Evolutionary conservation across 2,797 vertebrate species (phyloP).

Genomic region (Gallinago solitaria): DNA sequence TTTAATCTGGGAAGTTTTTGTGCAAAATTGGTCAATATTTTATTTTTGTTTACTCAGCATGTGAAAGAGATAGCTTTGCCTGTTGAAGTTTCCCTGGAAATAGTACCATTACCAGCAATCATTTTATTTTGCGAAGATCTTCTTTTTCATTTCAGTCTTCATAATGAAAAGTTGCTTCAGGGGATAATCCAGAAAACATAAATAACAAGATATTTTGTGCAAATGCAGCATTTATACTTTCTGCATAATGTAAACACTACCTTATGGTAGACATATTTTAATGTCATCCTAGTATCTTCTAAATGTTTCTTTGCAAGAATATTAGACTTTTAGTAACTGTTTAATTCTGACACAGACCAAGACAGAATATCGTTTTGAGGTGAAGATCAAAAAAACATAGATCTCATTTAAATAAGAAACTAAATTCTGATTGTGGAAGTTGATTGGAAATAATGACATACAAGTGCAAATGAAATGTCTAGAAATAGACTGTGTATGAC

Average conservation of each 20-base stretch:
- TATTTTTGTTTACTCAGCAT: neutral
- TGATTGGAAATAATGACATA: neutral
- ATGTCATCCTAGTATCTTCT: neutral
- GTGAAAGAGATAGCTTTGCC: neutral
- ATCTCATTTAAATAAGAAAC: neutral
- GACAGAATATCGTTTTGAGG: neutral
- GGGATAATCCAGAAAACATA: slow-evolving; percentile 3
- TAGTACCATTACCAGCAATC: neutral
- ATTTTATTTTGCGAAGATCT: slow-evolving; percentile 15
- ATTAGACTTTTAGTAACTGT: neutral
- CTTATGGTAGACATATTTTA: neutral
- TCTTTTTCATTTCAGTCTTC: slow-evolving; percentile 20
- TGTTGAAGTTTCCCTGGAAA: neutral
- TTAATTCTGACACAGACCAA: neutral
- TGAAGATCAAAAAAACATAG: neutral
- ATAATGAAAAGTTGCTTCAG: slow-evolving; percentile 19
- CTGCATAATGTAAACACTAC: neutral
- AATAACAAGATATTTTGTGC: slow-evolving; percentile 8
- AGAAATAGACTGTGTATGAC: neutral
- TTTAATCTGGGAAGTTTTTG: neutral
- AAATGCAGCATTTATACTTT: slow-evolving; percentile 16
- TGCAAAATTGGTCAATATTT: neutral
- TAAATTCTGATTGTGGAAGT: neutral
- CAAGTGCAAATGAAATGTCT: neutral
- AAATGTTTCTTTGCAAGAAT: neutral